These are phyloP conservation scores for Rhaphigaster nebulosa DNA, from an alignment of 2,888 invertebrate genomes.

Conservation along the genomic window DNA sequence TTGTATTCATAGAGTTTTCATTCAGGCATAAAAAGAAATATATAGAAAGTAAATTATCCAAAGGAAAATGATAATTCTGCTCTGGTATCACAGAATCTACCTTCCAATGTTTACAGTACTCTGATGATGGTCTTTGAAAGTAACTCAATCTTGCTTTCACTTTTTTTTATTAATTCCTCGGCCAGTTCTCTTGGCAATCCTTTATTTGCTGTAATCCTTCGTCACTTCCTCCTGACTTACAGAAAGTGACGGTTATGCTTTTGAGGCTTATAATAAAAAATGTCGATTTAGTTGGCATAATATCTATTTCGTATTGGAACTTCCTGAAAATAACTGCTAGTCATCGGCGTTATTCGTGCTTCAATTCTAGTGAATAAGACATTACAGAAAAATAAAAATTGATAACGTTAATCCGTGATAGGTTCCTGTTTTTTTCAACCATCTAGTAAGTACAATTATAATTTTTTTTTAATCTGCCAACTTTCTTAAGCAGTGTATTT, in stretches of 20 bases:
- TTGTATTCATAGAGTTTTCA: not conserved
- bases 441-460: too few species aligned
- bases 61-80: not conserved
- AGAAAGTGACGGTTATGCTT: not conserved
- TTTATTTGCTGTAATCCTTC: not conserved
- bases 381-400: not conserved
- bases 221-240: constrained; percentile 1
- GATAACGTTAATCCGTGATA: not conserved
- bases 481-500: too few species aligned
- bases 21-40: not conserved
- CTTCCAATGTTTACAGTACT: not conserved
- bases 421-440: not conserved
- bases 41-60: not conserved
- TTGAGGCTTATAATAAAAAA: not conserved
- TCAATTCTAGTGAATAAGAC: not conserved
- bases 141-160: constrained; percentile 40
- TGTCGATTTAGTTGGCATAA: not conserved
- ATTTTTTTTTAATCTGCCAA: too few species aligned
- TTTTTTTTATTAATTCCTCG: constrained; percentile 35
- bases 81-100: not conserved
- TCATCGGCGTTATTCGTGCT: not conserved
- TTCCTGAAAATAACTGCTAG: not conserved
- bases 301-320: not conserved
- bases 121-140: constrained; percentile 29
- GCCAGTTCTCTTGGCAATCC: not conserved